Evolutionary conservation across 1,140 invertebrate species (phyloP), one percentile per base, ranked within the genome.

Genomic region (Drosophila parvula): DNA sequence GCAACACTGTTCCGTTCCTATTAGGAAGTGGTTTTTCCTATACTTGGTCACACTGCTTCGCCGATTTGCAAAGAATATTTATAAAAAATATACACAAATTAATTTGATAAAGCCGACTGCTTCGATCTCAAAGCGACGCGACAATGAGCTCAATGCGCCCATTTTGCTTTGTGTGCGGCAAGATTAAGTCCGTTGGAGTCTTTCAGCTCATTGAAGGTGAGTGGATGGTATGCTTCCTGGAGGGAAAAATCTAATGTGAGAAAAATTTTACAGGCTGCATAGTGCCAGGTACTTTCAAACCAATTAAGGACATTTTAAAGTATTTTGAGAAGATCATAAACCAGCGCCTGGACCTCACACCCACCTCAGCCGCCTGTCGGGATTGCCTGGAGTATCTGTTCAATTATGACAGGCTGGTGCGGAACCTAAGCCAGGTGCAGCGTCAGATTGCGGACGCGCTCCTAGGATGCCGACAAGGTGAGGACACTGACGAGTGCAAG

Each of bases 281-380:
- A 12, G 82, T 86, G 28, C 82, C 82, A 28, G 82, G 82, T 14
- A 86, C 82, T 8, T 86, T 86, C n/a, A 86, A 86, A 50, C 82
- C 82, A 1, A 86, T 86, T 10, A 86, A 86, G 48, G 82, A 88
- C 48, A 86, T 86, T 38, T 28, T 86, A 0, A 86, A 86, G 45
- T 79, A 86, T 32, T 86, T 86, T 45, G 82, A 86, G 30, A 86
- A 83, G 47, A 81, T 86, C 10, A 86, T 86, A 10, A 88, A 86
- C 50, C 82, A 83, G 28, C 76, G 79, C 4, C 44, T 86, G 63
- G 82, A 83, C 0, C 36, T 86, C n/a, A 43, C 45, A 8, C 83
- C 82, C 9, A 82, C 48, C 9, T 86, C 82, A 0, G 34, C 71
- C 3, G 82, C 82, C 12, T 86, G 82, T 36, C 60, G 71, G 12